Base-by-base conservation (phyloP, 2,888 invertebrate genomes). In the Patella ulyssiponensis region DNA sequence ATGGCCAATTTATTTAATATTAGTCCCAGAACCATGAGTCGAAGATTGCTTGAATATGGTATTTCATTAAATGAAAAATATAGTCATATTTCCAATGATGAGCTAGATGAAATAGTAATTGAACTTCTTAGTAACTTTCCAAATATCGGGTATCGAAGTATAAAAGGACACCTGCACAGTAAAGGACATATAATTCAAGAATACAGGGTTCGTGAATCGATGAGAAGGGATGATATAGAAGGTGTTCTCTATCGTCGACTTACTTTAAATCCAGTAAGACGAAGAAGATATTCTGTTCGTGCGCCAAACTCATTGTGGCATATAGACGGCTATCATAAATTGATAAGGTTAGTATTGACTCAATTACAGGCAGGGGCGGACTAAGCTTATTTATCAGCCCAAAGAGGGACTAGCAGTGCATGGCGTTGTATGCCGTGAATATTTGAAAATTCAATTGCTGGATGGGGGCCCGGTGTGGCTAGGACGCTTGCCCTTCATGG, bases 81-180 rank as follows among this genome's bases (percentile, higher is more conserved):
- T 58, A 58, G 58, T 20, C 58, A 20, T 58, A n/a, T 58, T n/a
- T n/a, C 58, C 7, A 20, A 58, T 58, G n/a, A 58, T n/a, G 58
- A 58, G 20, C 20, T 58, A 58, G 58, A 58, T 58, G 58, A 58
- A 58, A 58, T 58, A 58, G 58, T 58, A n/a, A 58, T 20, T 58
- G 58, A 58, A 5, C 17, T n/a, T n/a, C 20, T 58, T 17, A 58
- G 11, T 20, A 58, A 58, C 20, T 58, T n/a, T 12, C 58, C 58
- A 9, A 58, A 58, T 58, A 58, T 58, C n/a, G 58, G 58, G 20
- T 58, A 58, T 58, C 17, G 58, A 20, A 58, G 58, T 58, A 20
- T 11, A 20, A n/a, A 20, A 58, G 58, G 17, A 58, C 58, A 58
- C 20, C 20, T 58, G 58, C n/a, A 58, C 17, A 58, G 58, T n/a